Conservation (phyloP, 30 jellyfish, hydroid and myxozoan species). For the Pelagia noctiluca region DNA sequence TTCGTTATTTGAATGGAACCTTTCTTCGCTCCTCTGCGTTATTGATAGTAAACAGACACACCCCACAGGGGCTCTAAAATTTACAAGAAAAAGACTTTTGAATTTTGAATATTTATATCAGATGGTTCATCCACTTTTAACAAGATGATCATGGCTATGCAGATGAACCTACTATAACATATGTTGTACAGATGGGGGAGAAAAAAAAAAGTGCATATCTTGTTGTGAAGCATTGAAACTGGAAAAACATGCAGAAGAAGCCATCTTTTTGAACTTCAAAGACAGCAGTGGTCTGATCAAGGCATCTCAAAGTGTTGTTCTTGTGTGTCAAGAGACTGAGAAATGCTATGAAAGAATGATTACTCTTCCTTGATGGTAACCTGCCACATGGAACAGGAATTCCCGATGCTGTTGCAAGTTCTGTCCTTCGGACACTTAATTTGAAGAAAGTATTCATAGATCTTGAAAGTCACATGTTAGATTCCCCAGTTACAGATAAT, state of each 20-base stretch:
- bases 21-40: no score
- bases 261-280: not conserved
- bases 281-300: conserved; percentile 45
- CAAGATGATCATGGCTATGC: conserved; percentile 3
- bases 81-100: no score
- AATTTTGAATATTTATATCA: no score
- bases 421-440: not conserved
- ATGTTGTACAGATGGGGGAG: conserved; percentile 38
- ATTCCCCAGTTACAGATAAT: conserved; percentile 8
- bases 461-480: conserved; percentile 46
- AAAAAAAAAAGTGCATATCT: not conserved
- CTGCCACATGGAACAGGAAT: conserved; percentile 36
- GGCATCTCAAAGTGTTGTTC: conserved; percentile 14
- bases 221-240: conserved; percentile 28
- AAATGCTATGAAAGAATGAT: not conserved
- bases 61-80: no score
- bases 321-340: conserved; percentile 26
- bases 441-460: conserved; percentile 19
- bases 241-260: no score
- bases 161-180: conserved; percentile 15
- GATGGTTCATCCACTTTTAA: no score
- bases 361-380: not conserved
- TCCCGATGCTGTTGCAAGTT: conserved; percentile 10
- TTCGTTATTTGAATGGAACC: no score
- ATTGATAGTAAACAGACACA: no score